Conservation (phyloP, 92 coral and sea anemone genomes). For the Plumapathes pennacea region DNA sequence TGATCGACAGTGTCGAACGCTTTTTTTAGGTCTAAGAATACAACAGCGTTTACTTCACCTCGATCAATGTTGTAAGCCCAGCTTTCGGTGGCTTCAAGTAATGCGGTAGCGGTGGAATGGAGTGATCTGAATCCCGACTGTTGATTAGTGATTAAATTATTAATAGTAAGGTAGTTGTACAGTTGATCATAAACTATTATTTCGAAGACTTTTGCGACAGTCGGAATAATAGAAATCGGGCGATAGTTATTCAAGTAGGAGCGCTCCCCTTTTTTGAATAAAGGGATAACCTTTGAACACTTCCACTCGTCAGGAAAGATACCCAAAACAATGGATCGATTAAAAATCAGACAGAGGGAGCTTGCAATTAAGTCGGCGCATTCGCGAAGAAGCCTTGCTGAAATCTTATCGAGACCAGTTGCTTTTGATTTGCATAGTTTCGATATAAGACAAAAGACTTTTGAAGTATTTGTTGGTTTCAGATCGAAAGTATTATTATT, state of each 20-base stretch:
- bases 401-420: slow-evolving; percentile 54
- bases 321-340: slow-evolving; percentile 1
- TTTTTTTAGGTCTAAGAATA: neutral
- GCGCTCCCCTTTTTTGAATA: slow-evolving; percentile 1
- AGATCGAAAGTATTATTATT: slow-evolving; percentile 6
- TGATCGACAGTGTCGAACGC: slow-evolving; percentile 4
- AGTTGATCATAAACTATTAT: slow-evolving; percentile 16
- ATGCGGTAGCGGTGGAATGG: slow-evolving; percentile 1
- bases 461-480: slow-evolving; percentile 23
- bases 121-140: too few species aligned
- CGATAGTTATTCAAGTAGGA: slow-evolving; percentile 21
- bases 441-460: slow-evolving; percentile 31
- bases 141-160: slow-evolving; percentile 11
- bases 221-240: slow-evolving; percentile 23
- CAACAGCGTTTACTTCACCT: neutral
- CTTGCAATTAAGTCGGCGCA: slow-evolving; percentile 10
- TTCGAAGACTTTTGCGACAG: slow-evolving; percentile 19
- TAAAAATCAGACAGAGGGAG: slow-evolving; percentile 1
- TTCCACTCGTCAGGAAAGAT: slow-evolving; percentile 1
- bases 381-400: slow-evolving; percentile 46
- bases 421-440: slow-evolving; percentile 56
- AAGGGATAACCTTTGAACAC: neutral
- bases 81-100: slow-evolving; percentile 1
- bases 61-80: slow-evolving; percentile 1
- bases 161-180: slow-evolving; percentile 1